Conservation (phyloP, 2,888 invertebrate species). For the Augiades crinisus region DNA sequence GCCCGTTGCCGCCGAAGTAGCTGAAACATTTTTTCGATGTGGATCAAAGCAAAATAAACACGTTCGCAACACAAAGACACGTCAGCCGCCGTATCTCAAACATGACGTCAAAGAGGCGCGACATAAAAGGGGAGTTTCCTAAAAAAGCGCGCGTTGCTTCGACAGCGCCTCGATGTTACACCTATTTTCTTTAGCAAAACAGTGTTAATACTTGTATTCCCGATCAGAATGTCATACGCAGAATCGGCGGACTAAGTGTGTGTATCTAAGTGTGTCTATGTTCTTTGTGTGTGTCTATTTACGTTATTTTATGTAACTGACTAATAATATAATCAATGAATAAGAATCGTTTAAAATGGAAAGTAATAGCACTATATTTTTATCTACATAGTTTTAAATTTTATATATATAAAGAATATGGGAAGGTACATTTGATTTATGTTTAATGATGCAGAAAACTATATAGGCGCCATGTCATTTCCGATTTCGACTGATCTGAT, state of each 20-base stretch:
- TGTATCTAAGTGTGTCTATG: no score
- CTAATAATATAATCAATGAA: no score
- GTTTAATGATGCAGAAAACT: no score
- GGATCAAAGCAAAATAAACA: constrained; percentile 29
- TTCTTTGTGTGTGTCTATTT: no score
- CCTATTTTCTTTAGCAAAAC: background rate
- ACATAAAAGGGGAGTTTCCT: constrained; percentile 22
- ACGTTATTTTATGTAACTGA: no score
- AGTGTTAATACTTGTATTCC: background rate
- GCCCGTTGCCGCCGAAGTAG: constrained; percentile 15
- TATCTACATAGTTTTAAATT: no score
- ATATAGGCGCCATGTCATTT: no score
- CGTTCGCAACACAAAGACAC: constrained; percentile 33
- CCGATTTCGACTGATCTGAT: no score
- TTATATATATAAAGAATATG: no score
- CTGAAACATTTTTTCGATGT: constrained; percentile 25
- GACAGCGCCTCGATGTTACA: constrained; percentile 1
- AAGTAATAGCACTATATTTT: no score
- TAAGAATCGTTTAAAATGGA: no score
- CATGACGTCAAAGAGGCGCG: constrained; percentile 23
- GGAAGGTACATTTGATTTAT: no score
- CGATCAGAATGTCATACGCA: background rate
- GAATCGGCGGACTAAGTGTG: background rate
- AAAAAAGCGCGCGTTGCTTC: constrained; percentile 16
- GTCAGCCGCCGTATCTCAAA: constrained; percentile 27